Percentiles rank a stretch among this genome's conserved stretches.
Conservation (phyloP, 2,888 invertebrate species). For the Drosophila demipolita region DNA sequence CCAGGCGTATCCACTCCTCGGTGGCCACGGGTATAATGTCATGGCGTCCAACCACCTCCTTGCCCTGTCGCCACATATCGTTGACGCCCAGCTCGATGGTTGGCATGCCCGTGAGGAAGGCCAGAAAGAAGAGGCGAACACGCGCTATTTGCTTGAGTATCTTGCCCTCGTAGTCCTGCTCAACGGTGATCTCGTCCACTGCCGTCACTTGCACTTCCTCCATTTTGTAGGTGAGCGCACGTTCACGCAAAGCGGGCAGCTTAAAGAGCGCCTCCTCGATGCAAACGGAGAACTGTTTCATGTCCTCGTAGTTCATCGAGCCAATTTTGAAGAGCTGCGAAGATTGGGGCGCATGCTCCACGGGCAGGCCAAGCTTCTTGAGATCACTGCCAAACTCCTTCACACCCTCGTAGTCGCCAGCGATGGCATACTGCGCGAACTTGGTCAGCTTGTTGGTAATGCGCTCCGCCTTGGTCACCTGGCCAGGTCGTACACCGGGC, state of each 20-base stretch:
- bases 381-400: conserved; percentile 97
- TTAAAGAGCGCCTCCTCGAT: conserved; percentile 97
- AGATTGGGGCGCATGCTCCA: conserved; percentile 98
- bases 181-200: conserved; percentile 96
- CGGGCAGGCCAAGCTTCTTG: conserved; percentile 96
- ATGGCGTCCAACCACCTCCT: conserved; percentile 99
- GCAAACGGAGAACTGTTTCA: conserved; percentile 95
- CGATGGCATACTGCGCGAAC: conserved; percentile 97
- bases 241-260: conserved; percentile 93
- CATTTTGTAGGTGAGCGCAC: conserved; percentile 96
- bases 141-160: conserved; percentile 96
- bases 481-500: conserved; percentile 97
- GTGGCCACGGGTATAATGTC: conserved; percentile 99
- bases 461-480: conserved; percentile 96
- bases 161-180: conserved; percentile 93
- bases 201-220: conserved; percentile 97
- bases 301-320: conserved; percentile 93
- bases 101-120: conserved; percentile 98
- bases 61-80: conserved; percentile 98
- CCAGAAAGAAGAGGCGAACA: conserved; percentile 97
- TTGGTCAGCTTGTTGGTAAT: conserved; percentile 96
- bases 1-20: conserved; percentile 99
- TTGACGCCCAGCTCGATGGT: conserved; percentile 98
- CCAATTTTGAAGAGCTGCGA: conserved; percentile 98
- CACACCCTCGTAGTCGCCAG: conserved; percentile 96